A percentile compares a stretch with the other conserved stretches of the same genome.
Evolutionary conservation across 2,888 invertebrate species (phyloP).

Genomic region (Gryllus longicercus): DNA sequence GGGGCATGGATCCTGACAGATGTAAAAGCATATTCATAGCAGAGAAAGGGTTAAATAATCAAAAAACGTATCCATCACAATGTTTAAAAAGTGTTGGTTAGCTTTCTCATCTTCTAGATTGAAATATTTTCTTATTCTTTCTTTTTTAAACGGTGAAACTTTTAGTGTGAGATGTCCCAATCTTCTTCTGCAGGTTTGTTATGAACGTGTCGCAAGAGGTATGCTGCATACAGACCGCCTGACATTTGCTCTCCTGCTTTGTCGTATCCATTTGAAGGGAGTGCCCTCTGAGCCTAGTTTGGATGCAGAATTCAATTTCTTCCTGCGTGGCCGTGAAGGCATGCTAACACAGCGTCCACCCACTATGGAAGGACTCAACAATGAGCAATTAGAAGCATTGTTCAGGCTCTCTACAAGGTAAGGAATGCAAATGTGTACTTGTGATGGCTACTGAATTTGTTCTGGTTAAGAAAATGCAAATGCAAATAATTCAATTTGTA

Average conservation of each 20-base stretch:
- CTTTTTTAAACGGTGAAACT: no score
- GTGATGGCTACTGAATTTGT: not conserved
- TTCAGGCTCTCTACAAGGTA: constrained; percentile 65
- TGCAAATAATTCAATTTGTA: no score
- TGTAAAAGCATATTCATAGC: no score
- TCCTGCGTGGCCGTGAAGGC: constrained; percentile 89
- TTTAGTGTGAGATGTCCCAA: no score
- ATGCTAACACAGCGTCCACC: constrained; percentile 61
- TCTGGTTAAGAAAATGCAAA: no score
- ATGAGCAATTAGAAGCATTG: constrained; percentile 79
- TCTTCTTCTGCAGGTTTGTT: constrained; percentile 66
- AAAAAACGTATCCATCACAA: no score
- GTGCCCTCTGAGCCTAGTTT: constrained; percentile 81
- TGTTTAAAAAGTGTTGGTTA: no score
- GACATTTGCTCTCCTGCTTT: constrained; percentile 91
- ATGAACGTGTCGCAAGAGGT: constrained; percentile 92
- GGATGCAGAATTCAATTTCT: constrained; percentile 85
- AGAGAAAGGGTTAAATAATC: no score
- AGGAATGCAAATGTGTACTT: constrained; percentile 23
- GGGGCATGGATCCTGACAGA: no score
- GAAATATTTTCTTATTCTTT: no score
- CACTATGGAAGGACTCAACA: constrained; percentile 63
- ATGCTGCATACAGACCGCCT: constrained; percentile 96
- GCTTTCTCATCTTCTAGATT: no score
- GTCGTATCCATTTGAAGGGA: constrained; percentile 92